A percentile compares a stretch with the other conserved stretches of the same genome.
Conservation (phyloP, 2,113 vertebrate species). For the Phoxinus phoxinus region DNA sequence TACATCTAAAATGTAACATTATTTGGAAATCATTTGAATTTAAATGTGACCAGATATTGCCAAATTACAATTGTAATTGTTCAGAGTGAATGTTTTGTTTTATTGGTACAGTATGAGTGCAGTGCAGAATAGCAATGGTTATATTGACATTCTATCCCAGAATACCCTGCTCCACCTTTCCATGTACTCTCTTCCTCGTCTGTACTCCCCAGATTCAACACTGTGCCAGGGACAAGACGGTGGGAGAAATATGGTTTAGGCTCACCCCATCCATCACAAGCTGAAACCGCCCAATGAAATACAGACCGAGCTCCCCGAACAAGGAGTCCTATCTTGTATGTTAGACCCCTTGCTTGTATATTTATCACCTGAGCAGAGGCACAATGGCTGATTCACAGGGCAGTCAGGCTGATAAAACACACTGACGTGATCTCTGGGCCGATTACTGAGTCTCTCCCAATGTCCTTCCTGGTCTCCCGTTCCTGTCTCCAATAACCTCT, state of each 20-base stretch:
- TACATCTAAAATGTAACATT: neutral
- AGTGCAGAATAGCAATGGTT: neutral
- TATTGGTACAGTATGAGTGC: neutral
- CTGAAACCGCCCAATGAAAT: conserved; percentile 70
- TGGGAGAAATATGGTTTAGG: conserved; percentile 73
- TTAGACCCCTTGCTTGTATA: conserved; percentile 73
- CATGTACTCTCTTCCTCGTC: conserved; percentile 59
- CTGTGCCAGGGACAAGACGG: conserved; percentile 66
- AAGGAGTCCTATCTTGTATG: conserved; percentile 76
- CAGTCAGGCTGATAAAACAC: conserved; percentile 70
- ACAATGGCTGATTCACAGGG: conserved; percentile 75
- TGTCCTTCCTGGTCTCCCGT: conserved; percentile 26
- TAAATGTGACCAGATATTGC: neutral
- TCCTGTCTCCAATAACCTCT: conserved; percentile 34
- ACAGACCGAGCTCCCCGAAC: conserved; percentile 69
- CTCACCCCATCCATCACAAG: conserved; percentile 74
- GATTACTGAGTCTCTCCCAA: conserved; percentile 51
- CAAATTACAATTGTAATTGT: neutral
- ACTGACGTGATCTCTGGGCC: conserved; percentile 70
- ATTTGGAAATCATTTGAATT: neutral
- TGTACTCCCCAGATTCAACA: conserved; percentile 59
- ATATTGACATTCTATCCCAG: neutral
- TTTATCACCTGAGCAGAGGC: conserved; percentile 76
- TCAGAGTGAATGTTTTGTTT: neutral
- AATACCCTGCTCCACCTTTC: conserved; percentile 26